phyloP scores from a whole-genome alignment of 2,113 vertebrate genomes.

The Conger conger region DNA sequence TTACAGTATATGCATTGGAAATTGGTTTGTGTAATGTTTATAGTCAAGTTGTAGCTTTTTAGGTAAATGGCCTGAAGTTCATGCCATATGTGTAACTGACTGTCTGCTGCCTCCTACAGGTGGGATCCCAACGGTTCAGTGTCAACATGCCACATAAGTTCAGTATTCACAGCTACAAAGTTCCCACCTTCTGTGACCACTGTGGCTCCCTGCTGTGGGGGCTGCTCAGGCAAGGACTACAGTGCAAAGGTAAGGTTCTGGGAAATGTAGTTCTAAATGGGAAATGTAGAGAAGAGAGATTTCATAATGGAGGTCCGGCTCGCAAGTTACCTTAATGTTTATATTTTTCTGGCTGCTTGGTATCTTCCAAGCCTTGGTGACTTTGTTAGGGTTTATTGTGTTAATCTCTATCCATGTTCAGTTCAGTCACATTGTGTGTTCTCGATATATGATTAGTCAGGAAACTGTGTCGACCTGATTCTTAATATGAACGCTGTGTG shows the following conservation, averaged over 20 bases:
- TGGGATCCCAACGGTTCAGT: constrained; percentile 92
- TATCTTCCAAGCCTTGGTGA: not conserved
- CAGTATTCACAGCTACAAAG: constrained; percentile 95
- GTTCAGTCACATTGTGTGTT: not conserved
- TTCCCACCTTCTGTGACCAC: constrained; percentile 96
- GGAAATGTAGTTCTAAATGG: constrained; percentile 13
- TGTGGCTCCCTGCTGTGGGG: constrained; percentile 95
- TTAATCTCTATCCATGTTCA: not conserved
- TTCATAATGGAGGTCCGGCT: not conserved
- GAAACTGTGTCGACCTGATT: not conserved
- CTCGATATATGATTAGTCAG: not conserved
- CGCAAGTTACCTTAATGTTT: not conserved
- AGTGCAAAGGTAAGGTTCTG: constrained; percentile 87
- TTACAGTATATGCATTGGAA: not conserved
- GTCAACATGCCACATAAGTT: constrained; percentile 97
- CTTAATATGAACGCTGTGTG: too few species aligned
- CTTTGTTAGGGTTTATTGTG: not conserved
- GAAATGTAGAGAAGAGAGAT: not conserved
- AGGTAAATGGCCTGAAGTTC: not conserved
- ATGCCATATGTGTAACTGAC: not conserved
- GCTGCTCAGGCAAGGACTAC: constrained; percentile 89
- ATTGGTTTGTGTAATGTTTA: not conserved
- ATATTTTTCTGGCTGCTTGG: not conserved
- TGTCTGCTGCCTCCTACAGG: constrained; percentile 62
- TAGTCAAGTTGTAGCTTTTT: not conserved